Conservation (phyloP, 2,797 vertebrate species). For the Pangasius mekongensis region DNA sequence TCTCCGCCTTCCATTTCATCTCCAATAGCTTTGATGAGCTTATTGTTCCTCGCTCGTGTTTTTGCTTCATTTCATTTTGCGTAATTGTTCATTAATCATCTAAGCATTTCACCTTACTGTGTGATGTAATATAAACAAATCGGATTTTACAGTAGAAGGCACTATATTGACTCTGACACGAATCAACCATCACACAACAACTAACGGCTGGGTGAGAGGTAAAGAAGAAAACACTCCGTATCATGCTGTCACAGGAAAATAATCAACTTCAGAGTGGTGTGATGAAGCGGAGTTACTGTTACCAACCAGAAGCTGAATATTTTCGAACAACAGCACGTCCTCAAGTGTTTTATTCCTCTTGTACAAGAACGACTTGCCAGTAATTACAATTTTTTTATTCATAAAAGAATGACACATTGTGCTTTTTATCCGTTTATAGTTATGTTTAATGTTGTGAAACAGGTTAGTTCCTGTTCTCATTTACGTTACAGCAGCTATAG, state of each 20-base stretch:
- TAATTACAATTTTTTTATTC: too few species aligned
- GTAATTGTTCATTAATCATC: neutral
- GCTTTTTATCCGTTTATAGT: too few species aligned
- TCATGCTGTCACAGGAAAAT: neutral
- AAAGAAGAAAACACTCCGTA: neutral
- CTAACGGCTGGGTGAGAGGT: neutral
- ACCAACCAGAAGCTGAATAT: neutral
- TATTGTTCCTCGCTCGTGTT: neutral
- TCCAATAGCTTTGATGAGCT: too few species aligned
- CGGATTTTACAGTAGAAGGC: too few species aligned
- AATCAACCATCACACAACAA: neutral
- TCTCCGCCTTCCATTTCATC: neutral
- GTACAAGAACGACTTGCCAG: too few species aligned
- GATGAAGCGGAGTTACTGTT: neutral
- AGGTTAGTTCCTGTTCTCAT: too few species aligned
- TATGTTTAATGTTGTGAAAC: too few species aligned
- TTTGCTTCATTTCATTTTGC: neutral
- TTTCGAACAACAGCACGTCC: too few species aligned
- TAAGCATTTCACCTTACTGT: neutral
- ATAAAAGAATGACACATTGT: too few species aligned
- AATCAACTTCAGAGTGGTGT: too few species aligned
- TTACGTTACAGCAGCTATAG: too few species aligned
- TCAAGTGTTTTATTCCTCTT: too few species aligned
- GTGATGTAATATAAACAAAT: neutral
- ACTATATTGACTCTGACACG: neutral